Conservation (phyloP, 2,113 vertebrate species). For the Lethenteron reissneri region DNA sequence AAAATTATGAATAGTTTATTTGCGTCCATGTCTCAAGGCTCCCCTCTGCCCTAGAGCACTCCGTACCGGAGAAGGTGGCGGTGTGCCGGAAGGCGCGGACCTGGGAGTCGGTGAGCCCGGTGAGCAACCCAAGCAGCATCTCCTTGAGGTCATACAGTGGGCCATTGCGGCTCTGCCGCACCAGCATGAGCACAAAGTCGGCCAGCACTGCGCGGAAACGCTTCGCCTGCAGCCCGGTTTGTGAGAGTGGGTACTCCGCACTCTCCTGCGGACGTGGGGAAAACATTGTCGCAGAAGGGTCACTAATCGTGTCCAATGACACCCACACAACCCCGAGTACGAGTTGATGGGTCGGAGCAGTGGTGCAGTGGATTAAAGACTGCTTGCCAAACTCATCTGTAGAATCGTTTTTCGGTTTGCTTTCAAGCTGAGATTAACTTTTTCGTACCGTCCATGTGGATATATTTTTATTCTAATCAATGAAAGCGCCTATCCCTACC, state of each 20-base stretch:
- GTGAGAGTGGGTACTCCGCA: conserved; percentile 47
- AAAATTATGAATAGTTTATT: too few relatives aligned
- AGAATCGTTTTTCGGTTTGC: too few relatives aligned
- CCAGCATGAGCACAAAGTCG: conserved; percentile 51
- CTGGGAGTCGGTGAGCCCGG: conserved; percentile 43
- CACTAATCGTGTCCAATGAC: neutral
- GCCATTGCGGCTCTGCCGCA: conserved; percentile 45
- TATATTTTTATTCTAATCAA: too few relatives aligned
- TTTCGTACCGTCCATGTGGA: too few relatives aligned
- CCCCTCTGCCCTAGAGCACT: too few relatives aligned
- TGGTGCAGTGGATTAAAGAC: too few relatives aligned
- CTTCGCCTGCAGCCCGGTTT: conserved; percentile 44
- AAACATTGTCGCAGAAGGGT: neutral
- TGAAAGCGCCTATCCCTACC: too few relatives aligned
- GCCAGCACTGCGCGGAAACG: conserved; percentile 58
- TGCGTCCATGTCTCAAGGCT: too few relatives aligned
- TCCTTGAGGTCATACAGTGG: conserved; percentile 58
- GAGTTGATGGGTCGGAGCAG: neutral
- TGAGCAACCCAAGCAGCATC: conserved; percentile 45
- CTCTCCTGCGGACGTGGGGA: conserved; percentile 25
- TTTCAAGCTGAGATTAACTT: too few relatives aligned
- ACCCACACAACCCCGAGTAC: neutral
- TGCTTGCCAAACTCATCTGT: too few relatives aligned
- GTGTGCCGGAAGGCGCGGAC: conserved; percentile 63
- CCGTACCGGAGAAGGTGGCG: conserved; percentile 59